Conservation (phyloP, 2,888 invertebrate genomes). For the Tanytarsus gracilentus region DNA sequence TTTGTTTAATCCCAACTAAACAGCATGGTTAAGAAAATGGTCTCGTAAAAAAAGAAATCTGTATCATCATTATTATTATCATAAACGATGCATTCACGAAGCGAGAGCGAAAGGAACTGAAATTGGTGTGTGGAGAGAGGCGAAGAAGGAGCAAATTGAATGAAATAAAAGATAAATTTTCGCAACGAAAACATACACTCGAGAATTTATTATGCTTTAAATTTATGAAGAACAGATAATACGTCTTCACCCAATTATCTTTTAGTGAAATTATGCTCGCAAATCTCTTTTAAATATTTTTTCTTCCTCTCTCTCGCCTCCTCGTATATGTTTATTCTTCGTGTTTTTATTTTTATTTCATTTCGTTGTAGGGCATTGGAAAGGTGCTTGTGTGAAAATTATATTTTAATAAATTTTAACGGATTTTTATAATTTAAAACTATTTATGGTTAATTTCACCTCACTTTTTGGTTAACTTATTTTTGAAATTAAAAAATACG, state of each 20-base stretch:
- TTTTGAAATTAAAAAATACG: too few species aligned
- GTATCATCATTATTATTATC: conserved; percentile 3
- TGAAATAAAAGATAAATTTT: conserved; percentile 16
- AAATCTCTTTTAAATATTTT: conserved; percentile 18
- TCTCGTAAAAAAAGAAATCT: too few species aligned
- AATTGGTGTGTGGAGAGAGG: not conserved
- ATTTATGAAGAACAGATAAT: conserved; percentile 21
- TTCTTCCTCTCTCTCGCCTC: not conserved
- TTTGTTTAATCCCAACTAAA: too few species aligned
- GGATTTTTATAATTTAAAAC: too few species aligned
- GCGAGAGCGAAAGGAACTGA: not conserved
- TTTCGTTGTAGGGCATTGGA: not conserved
- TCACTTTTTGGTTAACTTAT: too few species aligned
- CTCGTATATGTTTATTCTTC: conserved; percentile 1
- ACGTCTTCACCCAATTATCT: conserved; percentile 29
- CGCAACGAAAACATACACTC: conserved; percentile 1
- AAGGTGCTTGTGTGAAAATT: not conserved
- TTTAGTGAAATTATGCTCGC: conserved; percentile 21
- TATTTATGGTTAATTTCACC: too few species aligned
- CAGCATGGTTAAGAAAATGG: too few species aligned
- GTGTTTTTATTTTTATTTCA: not conserved
- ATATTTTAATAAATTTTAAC: not conserved
- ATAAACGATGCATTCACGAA: not conserved
- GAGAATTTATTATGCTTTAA: conserved; percentile 22
- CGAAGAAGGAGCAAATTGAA: conserved; percentile 16